Percentiles rank a stretch among this genome's conserved stretches.
Conservation (phyloP, 2,797 vertebrate species). For the Centroberyx gerrardi region DNA sequence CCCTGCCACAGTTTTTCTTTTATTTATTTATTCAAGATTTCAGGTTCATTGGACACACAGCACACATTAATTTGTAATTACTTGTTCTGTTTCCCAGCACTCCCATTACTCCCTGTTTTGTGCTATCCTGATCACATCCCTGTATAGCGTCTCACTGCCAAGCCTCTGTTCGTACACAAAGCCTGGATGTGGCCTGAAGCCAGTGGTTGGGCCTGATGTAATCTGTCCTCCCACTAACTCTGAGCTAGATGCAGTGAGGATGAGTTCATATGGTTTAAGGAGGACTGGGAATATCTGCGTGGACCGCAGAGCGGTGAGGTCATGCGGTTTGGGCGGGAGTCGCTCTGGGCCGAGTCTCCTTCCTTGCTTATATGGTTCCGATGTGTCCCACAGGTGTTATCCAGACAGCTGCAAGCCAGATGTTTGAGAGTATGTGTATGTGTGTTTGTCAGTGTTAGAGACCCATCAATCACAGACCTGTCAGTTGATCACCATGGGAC, state of each 20-base stretch:
- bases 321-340: slow-evolving; percentile 51
- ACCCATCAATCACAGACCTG: slow-evolving; percentile 44
- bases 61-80: slow-evolving; percentile 14
- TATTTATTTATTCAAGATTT: background rate
- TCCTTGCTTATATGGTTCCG: slow-evolving; percentile 30
- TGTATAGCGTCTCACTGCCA: slow-evolving; percentile 22
- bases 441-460: slow-evolving; percentile 19
- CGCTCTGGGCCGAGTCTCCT: slow-evolving; percentile 3
- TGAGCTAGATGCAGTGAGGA: slow-evolving; percentile 50
- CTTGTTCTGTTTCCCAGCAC: slow-evolving; percentile 1
- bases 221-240: slow-evolving; percentile 31
- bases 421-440: slow-evolving; percentile 39
- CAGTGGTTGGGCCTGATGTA: slow-evolving; percentile 47
- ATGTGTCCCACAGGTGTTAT: slow-evolving; percentile 58
- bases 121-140: slow-evolving; percentile 12
- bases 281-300: slow-evolving; percentile 45
- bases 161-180: slow-evolving; percentile 7
- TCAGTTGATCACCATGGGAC: slow-evolving; percentile 31
- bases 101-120: background rate
- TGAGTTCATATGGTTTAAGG: slow-evolving; percentile 58
- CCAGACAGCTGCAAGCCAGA: slow-evolving; percentile 66
- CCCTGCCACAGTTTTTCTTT: background rate
- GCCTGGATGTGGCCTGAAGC: slow-evolving; percentile 30
- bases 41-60: background rate
- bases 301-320: slow-evolving; percentile 47